Base-by-base conservation (phyloP, 2,797 vertebrate genomes). In the Gymnocypris eckloni region DNA sequence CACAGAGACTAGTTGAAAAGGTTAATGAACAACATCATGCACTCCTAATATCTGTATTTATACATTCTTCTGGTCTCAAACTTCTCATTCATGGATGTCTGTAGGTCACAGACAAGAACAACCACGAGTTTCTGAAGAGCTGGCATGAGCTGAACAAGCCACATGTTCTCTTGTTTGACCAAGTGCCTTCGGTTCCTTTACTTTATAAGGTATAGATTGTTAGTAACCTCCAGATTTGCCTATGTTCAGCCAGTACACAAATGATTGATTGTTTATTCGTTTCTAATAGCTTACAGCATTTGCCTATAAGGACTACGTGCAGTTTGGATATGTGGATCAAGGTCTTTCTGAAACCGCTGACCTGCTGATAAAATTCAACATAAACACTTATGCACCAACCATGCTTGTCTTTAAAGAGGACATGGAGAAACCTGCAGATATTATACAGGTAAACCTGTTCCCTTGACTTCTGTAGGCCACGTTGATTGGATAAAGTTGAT, bases 81-180 rank as follows among this genome's bases (percentile, higher is more conserved):
- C 6, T 4, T 70, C 41, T 71, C 16, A 4, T 61, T 59, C 6
- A 20, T 54, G 18, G 13, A 22, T 75, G 52, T 48, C 16, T 83
- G 22, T 20, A 99, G 98, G 95, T 99, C 66, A 98, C 96, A 22
- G 97, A 97, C 93, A 96, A 96, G 89, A 99, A 98, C 87, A 95
- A 97, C 78, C 33, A 95, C 77, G 91, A 89, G 82, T 99, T 99
- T 89, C 92, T 99, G 82, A 97, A 96, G 20, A 96, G 95, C 91
- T 99, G 98, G 98, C 96, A 97, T 86, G 96, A 97, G 8, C 95
- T 98, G 81, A 99, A 99, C 91, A 99, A 99, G 90, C 98, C 98
- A 0, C 97, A 96, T 0, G 96, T 98, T 86, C 97, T 99, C 69
- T 94, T 99, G n/a, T 99, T 99, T 8, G 98, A 99, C 92, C 98